Evolutionary conservation across 2,113 vertebrate species (phyloP).

Genomic region (Sitta europaea): DNA sequence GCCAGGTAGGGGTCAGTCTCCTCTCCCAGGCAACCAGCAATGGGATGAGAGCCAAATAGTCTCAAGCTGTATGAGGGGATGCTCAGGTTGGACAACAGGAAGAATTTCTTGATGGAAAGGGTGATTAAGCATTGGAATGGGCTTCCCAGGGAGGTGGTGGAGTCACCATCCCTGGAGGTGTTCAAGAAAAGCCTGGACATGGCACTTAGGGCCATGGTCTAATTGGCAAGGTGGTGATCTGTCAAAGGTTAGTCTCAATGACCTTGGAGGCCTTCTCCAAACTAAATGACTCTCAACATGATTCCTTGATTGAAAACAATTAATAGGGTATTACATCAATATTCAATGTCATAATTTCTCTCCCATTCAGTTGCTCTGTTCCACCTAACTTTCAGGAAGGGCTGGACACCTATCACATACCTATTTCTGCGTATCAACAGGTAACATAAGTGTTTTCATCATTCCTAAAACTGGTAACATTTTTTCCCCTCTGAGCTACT

Average conservation of each 20-base stretch:
- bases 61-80: not conserved
- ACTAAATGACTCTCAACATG: not conserved
- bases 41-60: not conserved
- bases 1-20: fast-evolving
- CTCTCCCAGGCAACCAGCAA: not conserved
- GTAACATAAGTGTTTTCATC: not conserved
- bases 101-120: not conserved
- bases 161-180: not conserved
- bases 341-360: fast-evolving
- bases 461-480: not conserved
- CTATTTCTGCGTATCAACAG: not conserved
- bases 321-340: not conserved
- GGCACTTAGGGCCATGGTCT: not conserved
- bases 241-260: not conserved
- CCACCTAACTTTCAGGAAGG: not conserved
- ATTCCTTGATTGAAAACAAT: not conserved
- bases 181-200: fast-evolving
- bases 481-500: not conserved
- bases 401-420: not conserved
- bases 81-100: not conserved
- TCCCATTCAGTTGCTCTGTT: not conserved
- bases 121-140: not conserved
- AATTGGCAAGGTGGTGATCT: too few species aligned
- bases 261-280: not conserved
- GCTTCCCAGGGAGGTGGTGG: not conserved